Base-by-base conservation (phyloP, 2,113 vertebrate genomes). In the Oreochromis niloticus region DNA sequence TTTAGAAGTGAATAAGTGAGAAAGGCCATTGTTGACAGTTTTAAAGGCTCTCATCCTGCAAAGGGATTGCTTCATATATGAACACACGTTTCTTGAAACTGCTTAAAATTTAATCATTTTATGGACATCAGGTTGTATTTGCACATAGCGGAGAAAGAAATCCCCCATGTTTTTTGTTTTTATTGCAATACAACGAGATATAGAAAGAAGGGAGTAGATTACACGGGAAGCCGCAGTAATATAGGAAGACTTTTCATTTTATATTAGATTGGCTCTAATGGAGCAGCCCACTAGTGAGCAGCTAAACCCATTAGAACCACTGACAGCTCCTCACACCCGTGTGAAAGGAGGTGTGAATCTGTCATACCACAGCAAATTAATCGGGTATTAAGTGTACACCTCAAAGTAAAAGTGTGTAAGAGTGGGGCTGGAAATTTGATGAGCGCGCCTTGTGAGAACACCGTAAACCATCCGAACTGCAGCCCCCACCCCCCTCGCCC, bases 281-380 rank as follows among this genome's bases (percentile, higher is more conserved):
- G 85, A 66, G 87, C 7, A 57, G 84, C 86, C 82, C 63, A 73
- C 81, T 57, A 46, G 88, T 87, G 89, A 94, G 92, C 86, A 59
- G 88, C 92, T 94, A 88, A 91, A 92, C 81, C 90, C 84, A 92
- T 91, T 93, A 93, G 85, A 85, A 79, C 79, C 39, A 39, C 82
- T 91, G 93, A 93, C 94, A 94, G 93, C 87, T 92, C 81, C 83
- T 88, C 83, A 10, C 3, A 88, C 82, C 71, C 4, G 46, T 89
- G 93, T 83, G 91, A 85, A 86, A 57, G 41, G 91, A 94, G 90
- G 91, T 90, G 93, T 91, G 90, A 94, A 94, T 91, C 86, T 86
- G 87, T 86, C 85, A 86, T 68, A 81, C 91, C 91, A 30, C 91
- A 80, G 85, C 68, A 94, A 91, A 96, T 95, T 90, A 95, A 94